phyloP scores from a whole-genome alignment of 1,140 invertebrate species.

The Drosophila eugracilis region DNA sequence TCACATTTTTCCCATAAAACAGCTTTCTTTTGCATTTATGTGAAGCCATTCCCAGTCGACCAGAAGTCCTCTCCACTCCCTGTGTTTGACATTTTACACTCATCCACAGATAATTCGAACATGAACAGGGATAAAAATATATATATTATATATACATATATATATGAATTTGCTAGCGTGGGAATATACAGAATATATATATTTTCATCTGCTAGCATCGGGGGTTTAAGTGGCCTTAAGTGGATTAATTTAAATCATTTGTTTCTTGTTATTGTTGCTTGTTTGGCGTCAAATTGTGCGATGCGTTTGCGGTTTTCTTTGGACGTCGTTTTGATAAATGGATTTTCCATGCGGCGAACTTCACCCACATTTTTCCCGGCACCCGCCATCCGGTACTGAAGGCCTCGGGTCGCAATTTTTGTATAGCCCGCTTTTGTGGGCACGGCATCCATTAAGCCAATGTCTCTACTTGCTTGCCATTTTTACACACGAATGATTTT shows the following conservation, averaged over 20 bases:
- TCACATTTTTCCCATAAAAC: conserved; percentile 16
- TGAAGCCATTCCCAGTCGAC: conserved; percentile 5
- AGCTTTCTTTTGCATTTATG: conserved; percentile 11
- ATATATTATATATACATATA: not conserved
- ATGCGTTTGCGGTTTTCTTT: conserved; percentile 46
- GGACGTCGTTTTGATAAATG: conserved; percentile 66
- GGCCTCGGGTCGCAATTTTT: conserved; percentile 33
- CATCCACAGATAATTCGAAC: conserved; percentile 10
- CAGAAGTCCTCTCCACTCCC: conserved; percentile 1
- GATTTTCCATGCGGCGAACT: conserved; percentile 65
- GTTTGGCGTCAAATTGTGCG: conserved; percentile 42
- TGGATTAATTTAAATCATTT: conserved; percentile 77
- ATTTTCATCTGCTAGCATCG: conserved; percentile 35
- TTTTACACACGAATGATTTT: conserved; percentile 67
- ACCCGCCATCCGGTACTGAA: too few species aligned
- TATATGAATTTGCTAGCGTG: conserved; percentile 5
- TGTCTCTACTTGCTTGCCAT: conserved; percentile 45
- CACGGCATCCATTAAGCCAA: conserved; percentile 44
- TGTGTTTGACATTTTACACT: conserved; percentile 44
- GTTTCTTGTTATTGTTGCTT: conserved; percentile 58
- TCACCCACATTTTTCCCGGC: conserved; percentile 21
- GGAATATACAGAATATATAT: conserved; percentile 28
- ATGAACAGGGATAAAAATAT: conserved; percentile 9
- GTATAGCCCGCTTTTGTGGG: conserved; percentile 41
- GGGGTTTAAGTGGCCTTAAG: conserved; percentile 69